Percentiles rank a stretch among this genome's conserved stretches.
Conservation (phyloP, 2,888 invertebrate genomes). For the Melanostoma scalare region DNA sequence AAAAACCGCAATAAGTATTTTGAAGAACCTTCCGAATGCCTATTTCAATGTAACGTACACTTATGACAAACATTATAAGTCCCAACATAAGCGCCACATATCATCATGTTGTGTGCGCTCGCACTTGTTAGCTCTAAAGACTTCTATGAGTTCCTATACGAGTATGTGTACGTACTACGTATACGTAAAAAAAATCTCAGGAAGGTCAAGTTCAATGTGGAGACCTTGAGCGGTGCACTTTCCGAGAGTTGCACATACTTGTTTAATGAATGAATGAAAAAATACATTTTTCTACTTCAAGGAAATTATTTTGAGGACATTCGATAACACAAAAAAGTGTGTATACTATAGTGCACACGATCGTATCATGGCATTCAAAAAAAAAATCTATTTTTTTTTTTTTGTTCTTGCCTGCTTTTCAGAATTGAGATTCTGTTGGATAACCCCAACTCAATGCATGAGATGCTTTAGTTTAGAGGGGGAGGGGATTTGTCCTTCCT, state of each 20-base stretch:
- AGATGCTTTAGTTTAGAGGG: neutral
- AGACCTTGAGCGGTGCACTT: constrained; percentile 50
- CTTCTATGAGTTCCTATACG: neutral
- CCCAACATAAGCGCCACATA: constrained; percentile 5
- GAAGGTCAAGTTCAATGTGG: constrained; percentile 61
- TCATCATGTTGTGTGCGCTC: neutral
- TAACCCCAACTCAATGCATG: constrained; percentile 8
- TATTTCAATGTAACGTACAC: constrained; percentile 39
- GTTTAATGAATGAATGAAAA: constrained; percentile 42
- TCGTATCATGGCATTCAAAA: neutral
- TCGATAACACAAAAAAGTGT: constrained; percentile 16
- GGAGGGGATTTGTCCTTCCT: neutral
- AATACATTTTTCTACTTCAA: constrained; percentile 33
- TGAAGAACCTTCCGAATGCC: constrained; percentile 38
- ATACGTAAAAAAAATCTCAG: constrained; percentile 25
- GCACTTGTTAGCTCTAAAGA: constrained; percentile 29
- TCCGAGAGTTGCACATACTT: constrained; percentile 47
- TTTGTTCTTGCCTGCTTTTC: neutral
- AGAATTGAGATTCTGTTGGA: constrained; percentile 11
- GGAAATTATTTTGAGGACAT: constrained; percentile 58
- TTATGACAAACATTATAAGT: constrained; percentile 21
- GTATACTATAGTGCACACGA: no score
- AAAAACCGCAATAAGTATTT: constrained; percentile 7
- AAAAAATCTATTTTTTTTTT: constrained; percentile 5
- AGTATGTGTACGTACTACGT: neutral